phyloP scores from a whole-genome alignment of 2,888 invertebrate species.

The Orthosia incerta region DNA sequence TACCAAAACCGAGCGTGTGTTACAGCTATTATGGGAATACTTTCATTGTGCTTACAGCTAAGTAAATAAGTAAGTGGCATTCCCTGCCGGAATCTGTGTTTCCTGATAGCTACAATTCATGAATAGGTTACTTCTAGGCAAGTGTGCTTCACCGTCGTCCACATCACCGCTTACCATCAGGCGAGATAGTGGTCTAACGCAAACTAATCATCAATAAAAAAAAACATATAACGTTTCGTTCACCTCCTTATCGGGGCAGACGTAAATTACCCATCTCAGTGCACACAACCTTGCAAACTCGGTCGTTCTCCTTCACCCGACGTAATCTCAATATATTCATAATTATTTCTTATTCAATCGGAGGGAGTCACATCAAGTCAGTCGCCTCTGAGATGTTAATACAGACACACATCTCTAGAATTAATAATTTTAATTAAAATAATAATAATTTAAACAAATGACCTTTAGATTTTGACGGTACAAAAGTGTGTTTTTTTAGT shows the following conservation, averaged over 20 bases:
- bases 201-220: too few relatives aligned
- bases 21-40: too few relatives aligned
- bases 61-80: too few relatives aligned
- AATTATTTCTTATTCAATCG: constrained; percentile 24
- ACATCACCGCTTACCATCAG: too few relatives aligned
- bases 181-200: too few relatives aligned
- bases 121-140: too few relatives aligned
- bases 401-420: constrained; percentile 16
- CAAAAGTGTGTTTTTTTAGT: constrained; percentile 14
- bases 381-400: constrained; percentile 43
- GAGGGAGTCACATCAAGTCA: constrained; percentile 21
- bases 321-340: constrained; percentile 48
- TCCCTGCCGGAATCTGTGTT: too few relatives aligned
- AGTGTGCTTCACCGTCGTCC: too few relatives aligned
- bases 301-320: constrained; percentile 42
- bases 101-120: too few relatives aligned
- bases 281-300: constrained; percentile 47
- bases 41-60: too few relatives aligned
- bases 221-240: not conserved
- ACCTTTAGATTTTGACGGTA: constrained; percentile 33
- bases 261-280: not conserved
- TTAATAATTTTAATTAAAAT: constrained; percentile 9
- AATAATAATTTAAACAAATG: constrained; percentile 7
- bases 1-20: too few relatives aligned
- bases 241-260: not conserved